A percentile compares a stretch with the other conserved stretches of the same genome.
Conservation (phyloP, 1,140 invertebrate genomes). For the Scaptodrosophila lebanonensis region DNA sequence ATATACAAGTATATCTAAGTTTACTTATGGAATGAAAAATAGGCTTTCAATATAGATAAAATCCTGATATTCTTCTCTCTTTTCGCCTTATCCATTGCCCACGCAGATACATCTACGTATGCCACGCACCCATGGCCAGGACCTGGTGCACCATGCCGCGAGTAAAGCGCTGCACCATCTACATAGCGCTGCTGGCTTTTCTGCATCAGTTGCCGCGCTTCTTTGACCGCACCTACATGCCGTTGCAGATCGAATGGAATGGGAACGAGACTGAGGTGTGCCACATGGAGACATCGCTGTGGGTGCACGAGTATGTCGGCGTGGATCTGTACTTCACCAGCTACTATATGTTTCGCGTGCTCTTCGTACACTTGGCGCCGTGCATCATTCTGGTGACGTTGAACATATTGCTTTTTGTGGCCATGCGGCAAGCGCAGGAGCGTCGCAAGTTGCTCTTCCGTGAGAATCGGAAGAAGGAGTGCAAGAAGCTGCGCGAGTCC, state of each 20-base stretch:
- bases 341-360: slow-evolving; percentile 90
- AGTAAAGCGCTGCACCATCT: slow-evolving; percentile 86
- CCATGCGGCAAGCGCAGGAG: slow-evolving; percentile 88
- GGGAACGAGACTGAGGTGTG: slow-evolving; percentile 81
- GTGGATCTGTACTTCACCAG: slow-evolving; percentile 86
- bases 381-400: slow-evolving; percentile 92
- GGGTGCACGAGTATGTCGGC: slow-evolving; percentile 82
- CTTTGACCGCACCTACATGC: slow-evolving; percentile 81
- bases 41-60: no score
- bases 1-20: no score
- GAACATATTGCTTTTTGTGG: slow-evolving; percentile 91
- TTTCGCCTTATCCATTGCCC: no score
- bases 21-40: no score
- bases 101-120: slow-evolving; percentile 91
- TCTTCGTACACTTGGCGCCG: slow-evolving; percentile 93
- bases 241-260: slow-evolving; percentile 81
- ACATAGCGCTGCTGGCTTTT: slow-evolving; percentile 85
- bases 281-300: slow-evolving; percentile 80
- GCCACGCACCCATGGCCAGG: slow-evolving; percentile 89
- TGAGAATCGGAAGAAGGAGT: slow-evolving; percentile 90
- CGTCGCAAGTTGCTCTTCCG: slow-evolving; percentile 88
- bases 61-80: neutral
- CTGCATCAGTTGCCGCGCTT: slow-evolving; percentile 89
- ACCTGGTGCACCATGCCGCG: slow-evolving; percentile 92
- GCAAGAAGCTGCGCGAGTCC: slow-evolving; percentile 88